Evolutionary conservation across 2,888 invertebrate genomes (phyloP).

Genomic region (Ophioninae sp.): DNA sequence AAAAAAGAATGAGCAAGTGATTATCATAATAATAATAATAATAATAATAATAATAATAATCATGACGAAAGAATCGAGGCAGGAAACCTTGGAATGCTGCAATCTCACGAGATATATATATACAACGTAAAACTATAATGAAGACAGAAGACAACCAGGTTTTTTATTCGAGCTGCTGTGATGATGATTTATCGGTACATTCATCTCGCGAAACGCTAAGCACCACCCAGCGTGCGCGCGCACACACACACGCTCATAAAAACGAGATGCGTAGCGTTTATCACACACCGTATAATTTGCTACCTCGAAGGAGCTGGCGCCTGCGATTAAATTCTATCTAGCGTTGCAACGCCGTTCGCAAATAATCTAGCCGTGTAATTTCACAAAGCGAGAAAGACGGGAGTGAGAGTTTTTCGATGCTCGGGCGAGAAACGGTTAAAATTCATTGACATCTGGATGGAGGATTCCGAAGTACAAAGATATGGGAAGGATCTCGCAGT

Average conservation of each 20-base stretch:
- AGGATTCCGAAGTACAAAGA: neutral
- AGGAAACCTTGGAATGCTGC: conserved; percentile 25
- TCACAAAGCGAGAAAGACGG: conserved; percentile 25
- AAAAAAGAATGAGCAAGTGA: neutral
- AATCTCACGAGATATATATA: conserved; percentile 30
- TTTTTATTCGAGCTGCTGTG: conserved; percentile 38
- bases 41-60: neutral
- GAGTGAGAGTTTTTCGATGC: conserved; percentile 21
- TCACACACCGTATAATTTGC: conserved; percentile 47
- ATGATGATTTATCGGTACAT: conserved; percentile 54
- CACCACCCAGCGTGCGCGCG: neutral
- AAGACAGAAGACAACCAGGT: conserved; percentile 48
- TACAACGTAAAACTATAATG: conserved; percentile 39
- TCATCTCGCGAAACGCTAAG: conserved; percentile 17
- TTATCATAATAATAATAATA: neutral
- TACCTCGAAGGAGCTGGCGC: conserved; percentile 44
- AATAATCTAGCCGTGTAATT: conserved; percentile 45
- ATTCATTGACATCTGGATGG: conserved; percentile 15
- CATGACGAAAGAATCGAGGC: neutral
- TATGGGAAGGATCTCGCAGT: neutral
- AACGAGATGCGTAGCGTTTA: conserved; percentile 27
- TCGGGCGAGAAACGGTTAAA: neutral
- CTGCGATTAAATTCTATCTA: conserved; percentile 53
- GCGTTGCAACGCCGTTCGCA: conserved; percentile 12
- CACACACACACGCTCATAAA: neutral